Conservation (phyloP, 2,113 vertebrate species). For the Forbesichthys agassizii region DNA sequence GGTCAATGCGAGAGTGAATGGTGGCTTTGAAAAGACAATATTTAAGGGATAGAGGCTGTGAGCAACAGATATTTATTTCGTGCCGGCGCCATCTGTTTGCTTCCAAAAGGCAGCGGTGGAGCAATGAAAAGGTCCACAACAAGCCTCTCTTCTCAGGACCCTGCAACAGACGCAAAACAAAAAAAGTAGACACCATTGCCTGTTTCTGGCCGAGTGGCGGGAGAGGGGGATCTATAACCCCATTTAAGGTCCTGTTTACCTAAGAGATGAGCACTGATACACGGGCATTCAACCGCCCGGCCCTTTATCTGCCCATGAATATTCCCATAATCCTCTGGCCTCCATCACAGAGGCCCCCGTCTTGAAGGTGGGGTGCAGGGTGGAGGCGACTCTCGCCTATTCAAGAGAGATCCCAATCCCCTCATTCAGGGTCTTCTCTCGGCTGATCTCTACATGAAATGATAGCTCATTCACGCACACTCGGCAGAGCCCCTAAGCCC, state of each 20-base stretch:
- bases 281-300: constrained; percentile 80
- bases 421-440: constrained; percentile 80
- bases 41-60: constrained; percentile 50
- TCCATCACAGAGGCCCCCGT: constrained; percentile 79
- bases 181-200: constrained; percentile 53
- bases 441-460: constrained; percentile 89
- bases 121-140: constrained; percentile 59
- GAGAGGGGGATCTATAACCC: constrained; percentile 73
- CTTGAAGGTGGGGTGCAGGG: constrained; percentile 59
- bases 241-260: constrained; percentile 87
- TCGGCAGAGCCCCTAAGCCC: constrained; percentile 75
- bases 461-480: constrained; percentile 80
- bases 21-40: constrained; percentile 52
- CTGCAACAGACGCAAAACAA: constrained; percentile 52
- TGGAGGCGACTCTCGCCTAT: constrained; percentile 64
- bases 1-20: constrained; percentile 23
- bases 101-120: constrained; percentile 49
- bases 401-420: constrained; percentile 63
- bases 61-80: constrained; percentile 71
- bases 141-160: constrained; percentile 64
- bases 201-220: constrained; percentile 51
- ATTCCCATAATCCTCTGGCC: constrained; percentile 92
- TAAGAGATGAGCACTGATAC: constrained; percentile 93
- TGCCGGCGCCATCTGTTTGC: constrained; percentile 75
- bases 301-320: constrained; percentile 93